A percentile compares a stretch with the other conserved stretches of the same genome.
Conservation (phyloP, 2,797 vertebrate species). For the Aldrovandia affinis region DNA sequence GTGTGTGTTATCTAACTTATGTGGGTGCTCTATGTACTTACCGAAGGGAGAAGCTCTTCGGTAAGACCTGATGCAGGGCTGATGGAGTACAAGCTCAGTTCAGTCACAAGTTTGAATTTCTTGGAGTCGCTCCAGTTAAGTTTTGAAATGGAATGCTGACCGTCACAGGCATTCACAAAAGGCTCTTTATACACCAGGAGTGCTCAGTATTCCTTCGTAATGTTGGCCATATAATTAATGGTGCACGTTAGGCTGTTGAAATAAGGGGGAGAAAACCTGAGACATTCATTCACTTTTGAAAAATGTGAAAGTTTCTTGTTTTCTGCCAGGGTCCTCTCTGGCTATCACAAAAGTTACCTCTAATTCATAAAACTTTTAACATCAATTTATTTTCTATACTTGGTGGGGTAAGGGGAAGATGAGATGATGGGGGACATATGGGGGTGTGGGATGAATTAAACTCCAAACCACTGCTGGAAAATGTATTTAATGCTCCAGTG, state of each 20-base stretch:
- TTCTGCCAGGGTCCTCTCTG: not conserved
- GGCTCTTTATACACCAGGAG: not conserved
- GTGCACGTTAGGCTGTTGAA: not conserved
- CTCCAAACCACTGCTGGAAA: too few species aligned
- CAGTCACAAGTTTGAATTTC: not conserved
- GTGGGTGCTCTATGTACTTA: not conserved
- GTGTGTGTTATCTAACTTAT: not conserved
- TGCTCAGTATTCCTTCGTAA: not conserved
- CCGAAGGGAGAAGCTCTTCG: not conserved
- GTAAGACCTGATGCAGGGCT: not conserved
- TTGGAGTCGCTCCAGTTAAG: not conserved
- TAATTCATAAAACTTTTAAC: not conserved
- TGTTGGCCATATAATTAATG: constrained; percentile 1
- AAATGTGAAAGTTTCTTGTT: not conserved
- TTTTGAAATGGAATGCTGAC: constrained; percentile 9
- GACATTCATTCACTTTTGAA: not conserved
- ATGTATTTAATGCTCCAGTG: too few species aligned
- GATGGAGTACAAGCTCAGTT: not conserved
- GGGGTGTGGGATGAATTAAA: too few species aligned
- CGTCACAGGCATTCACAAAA: not conserved
- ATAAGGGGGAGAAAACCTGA: not conserved
- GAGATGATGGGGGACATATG: not conserved
- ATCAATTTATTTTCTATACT: not conserved
- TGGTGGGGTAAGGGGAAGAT: not conserved
- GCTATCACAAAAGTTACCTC: not conserved